Conservation (phyloP, 2,888 invertebrate species). For the Aradus depressus region DNA sequence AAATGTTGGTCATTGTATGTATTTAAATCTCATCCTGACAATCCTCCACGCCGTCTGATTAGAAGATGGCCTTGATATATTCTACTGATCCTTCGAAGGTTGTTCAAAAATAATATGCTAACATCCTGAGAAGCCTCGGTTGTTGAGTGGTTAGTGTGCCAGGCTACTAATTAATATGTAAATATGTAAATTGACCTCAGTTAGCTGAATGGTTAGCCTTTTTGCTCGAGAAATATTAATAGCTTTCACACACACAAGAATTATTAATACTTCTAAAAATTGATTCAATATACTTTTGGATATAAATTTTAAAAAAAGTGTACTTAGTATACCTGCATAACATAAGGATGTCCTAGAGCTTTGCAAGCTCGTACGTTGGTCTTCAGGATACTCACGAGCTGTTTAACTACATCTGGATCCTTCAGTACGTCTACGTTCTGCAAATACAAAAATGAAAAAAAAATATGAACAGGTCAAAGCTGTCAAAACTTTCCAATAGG, state of each 20-base stretch:
- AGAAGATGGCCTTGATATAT: no score
- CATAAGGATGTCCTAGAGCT: constrained; percentile 92
- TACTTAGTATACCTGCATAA: constrained; percentile 47
- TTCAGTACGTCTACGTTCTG: constrained; percentile 89
- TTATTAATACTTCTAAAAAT: background rate
- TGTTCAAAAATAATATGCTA: no score
- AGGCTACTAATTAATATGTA: no score
- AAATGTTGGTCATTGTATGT: no score
- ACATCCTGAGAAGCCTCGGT: no score
- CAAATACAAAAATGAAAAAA: constrained; percentile 28
- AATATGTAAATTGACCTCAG: no score
- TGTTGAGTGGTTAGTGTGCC: no score
- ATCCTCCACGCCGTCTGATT: no score
- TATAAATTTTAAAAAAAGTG: background rate
- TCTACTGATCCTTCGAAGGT: no score
- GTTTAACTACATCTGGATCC: constrained; percentile 92
- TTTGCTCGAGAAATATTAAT: background rate
- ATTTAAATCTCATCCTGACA: no score
- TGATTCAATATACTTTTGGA: background rate
- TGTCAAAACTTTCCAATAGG: no score
- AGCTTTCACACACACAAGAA: background rate
- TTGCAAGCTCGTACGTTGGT: constrained; percentile 99
- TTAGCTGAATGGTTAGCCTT: background rate
- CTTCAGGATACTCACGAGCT: constrained; percentile 93
- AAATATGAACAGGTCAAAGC: no score